Evolutionary conservation across 2,888 invertebrate genomes (phyloP).

Genomic region (Blastobasis adustella): DNA sequence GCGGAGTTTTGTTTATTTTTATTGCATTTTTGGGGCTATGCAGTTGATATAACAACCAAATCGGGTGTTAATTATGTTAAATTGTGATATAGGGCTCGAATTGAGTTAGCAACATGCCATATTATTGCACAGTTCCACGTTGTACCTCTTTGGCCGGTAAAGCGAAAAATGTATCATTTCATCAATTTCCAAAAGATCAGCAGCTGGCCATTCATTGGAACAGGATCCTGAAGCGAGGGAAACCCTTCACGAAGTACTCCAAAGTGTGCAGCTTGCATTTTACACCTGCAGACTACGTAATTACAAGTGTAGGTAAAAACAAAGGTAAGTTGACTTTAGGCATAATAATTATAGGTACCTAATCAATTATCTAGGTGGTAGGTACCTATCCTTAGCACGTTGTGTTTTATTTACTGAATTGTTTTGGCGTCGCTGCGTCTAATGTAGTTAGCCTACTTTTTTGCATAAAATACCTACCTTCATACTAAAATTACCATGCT

Average conservation of each 20-base stretch:
- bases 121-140: slow-evolving; percentile 68
- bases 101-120: slow-evolving; percentile 56
- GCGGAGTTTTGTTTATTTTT: slow-evolving; percentile 64
- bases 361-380: no score
- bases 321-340: slow-evolving; percentile 40
- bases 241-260: slow-evolving; percentile 68
- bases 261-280: slow-evolving; percentile 71
- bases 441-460: no score
- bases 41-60: slow-evolving; percentile 13
- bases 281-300: slow-evolving; percentile 58
- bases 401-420: no score
- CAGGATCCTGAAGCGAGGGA: slow-evolving; percentile 59
- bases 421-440: no score
- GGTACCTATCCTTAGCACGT: no score
- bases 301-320: slow-evolving; percentile 62
- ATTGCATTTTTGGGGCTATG: slow-evolving; percentile 25
- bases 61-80: slow-evolving; percentile 35
- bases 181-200: slow-evolving; percentile 63
- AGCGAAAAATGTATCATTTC: slow-evolving; percentile 66
- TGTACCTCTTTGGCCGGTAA: slow-evolving; percentile 71
- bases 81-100: slow-evolving; percentile 25
- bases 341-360: no score
- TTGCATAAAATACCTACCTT: no score
- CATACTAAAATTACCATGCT: no score
- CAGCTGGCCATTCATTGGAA: slow-evolving; percentile 63